A percentile compares a stretch with the other conserved stretches of the same genome.
These are phyloP conservation scores for Probosciger aterrimus DNA, from an alignment of 2,113 vertebrate species.

Conservation along the genomic window DNA sequence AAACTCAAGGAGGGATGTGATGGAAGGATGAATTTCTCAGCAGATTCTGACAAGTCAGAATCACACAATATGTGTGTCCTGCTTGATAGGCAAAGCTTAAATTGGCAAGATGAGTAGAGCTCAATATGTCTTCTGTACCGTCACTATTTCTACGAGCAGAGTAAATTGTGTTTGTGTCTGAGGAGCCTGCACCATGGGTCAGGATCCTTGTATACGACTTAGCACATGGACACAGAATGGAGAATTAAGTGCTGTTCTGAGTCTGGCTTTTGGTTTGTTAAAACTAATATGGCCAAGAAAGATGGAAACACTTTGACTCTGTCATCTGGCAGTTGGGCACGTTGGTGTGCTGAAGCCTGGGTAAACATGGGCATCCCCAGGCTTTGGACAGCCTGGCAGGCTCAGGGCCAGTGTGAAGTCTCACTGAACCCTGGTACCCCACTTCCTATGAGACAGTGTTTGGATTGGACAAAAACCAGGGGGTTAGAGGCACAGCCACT, in stretches of 20 bases:
- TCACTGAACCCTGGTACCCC: not conserved
- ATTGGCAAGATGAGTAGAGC: not conserved
- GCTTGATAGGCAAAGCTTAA: not conserved
- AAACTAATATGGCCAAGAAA: not conserved
- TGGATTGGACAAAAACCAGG: not conserved
- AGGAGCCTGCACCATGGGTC: not conserved
- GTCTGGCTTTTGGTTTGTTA: not conserved
- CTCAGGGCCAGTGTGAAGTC: not conserved
- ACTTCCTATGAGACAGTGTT: rapidly evolving
- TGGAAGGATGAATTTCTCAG: not conserved
- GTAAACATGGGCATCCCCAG: not conserved
- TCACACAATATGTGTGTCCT: not conserved
- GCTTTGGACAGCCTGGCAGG: not conserved
- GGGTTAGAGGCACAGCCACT: not conserved
- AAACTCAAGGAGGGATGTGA: not conserved
- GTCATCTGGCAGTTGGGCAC: rapidly evolving
- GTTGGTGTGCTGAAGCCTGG: not conserved
- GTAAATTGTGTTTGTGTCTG: not conserved
- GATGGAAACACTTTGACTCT: not conserved
- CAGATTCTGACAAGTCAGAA: not conserved
- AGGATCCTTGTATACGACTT: not conserved
- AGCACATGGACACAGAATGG: not conserved
- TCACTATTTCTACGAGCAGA: not conserved
- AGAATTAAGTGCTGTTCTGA: not conserved
- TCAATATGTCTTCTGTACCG: not conserved